Percentiles rank a stretch among this genome's conserved stretches.
phyloP scores from a whole-genome alignment of 2,113 vertebrate genomes.

The Pagrus major region DNA sequence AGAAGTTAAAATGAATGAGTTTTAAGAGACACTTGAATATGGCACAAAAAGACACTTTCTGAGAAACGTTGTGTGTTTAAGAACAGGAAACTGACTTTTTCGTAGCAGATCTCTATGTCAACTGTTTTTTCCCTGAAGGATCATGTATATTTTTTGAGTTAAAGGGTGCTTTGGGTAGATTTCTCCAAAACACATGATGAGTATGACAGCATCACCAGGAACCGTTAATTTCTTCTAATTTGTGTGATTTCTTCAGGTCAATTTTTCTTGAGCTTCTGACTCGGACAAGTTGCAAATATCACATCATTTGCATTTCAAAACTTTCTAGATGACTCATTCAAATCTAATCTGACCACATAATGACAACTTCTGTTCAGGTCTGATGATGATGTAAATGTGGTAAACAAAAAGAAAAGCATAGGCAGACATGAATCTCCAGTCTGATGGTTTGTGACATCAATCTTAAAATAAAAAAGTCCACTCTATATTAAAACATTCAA shows the following conservation, averaged over 20 bases:
- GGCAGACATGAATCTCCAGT: not conserved
- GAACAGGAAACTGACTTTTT: not conserved
- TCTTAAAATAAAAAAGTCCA: not conserved
- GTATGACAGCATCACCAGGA: no score
- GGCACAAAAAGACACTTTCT: no score
- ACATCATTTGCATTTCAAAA: not conserved
- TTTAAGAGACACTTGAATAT: no score
- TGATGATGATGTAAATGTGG: not conserved
- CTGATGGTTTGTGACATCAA: not conserved
- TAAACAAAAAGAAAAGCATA: not conserved
- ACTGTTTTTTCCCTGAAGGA: not conserved
- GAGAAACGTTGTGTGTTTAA: no score
- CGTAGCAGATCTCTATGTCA: no score
- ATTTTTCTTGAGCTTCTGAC: not conserved
- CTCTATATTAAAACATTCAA: not conserved
- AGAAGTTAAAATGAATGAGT: no score
- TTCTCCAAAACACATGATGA: not conserved
- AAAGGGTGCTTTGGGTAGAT: not conserved
- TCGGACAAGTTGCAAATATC: not conserved
- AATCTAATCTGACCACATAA: not conserved
- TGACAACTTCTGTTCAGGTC: not conserved
- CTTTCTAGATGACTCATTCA: conserved; percentile 14
- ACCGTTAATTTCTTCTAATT: not conserved
- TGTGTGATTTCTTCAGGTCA: not conserved
- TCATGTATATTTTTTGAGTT: not conserved